A percentile compares a stretch with the other conserved stretches of the same genome.
Conservation (phyloP, 2,113 vertebrate species). For the Paedocypris sp. region DNA sequence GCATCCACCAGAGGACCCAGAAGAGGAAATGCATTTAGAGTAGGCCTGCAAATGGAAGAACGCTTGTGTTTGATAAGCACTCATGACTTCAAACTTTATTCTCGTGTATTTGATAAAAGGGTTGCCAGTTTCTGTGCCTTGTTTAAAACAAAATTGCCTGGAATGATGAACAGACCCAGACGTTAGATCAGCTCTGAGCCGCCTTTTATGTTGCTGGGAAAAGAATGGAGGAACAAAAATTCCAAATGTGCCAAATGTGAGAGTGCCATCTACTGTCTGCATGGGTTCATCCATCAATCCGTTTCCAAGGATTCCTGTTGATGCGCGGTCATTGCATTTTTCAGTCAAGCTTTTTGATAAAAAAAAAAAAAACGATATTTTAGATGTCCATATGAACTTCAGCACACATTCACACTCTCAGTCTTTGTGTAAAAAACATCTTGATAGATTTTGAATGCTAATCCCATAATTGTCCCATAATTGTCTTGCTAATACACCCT, state of each 20-base stretch:
- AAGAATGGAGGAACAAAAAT: background rate
- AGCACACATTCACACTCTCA: too few species aligned
- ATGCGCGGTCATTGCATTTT: too few species aligned
- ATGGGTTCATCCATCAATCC: background rate
- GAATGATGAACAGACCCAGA: background rate
- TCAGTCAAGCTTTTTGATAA: too few species aligned
- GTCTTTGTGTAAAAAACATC: too few species aligned
- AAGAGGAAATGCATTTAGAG: background rate
- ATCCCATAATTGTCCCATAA: too few species aligned
- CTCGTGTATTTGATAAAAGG: background rate
- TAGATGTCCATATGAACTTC: too few species aligned
- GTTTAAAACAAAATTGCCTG: background rate
- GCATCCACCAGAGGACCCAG: background rate
- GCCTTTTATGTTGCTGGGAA: background rate
- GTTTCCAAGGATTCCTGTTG: too few species aligned
- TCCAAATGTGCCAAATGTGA: background rate
- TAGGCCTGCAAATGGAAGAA: background rate
- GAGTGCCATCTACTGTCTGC: slow-evolving; percentile 28
- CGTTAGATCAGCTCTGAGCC: background rate
- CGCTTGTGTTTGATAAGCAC: background rate
- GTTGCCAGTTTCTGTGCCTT: background rate
- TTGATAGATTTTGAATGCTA: too few species aligned
- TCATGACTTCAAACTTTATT: background rate
- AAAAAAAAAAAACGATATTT: too few species aligned
- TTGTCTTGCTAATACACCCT: too few species aligned